These are phyloP conservation scores for Desmophyllum pertusum DNA, from an alignment of 92 coral and sea anemone genomes.

Conservation along the genomic window DNA sequence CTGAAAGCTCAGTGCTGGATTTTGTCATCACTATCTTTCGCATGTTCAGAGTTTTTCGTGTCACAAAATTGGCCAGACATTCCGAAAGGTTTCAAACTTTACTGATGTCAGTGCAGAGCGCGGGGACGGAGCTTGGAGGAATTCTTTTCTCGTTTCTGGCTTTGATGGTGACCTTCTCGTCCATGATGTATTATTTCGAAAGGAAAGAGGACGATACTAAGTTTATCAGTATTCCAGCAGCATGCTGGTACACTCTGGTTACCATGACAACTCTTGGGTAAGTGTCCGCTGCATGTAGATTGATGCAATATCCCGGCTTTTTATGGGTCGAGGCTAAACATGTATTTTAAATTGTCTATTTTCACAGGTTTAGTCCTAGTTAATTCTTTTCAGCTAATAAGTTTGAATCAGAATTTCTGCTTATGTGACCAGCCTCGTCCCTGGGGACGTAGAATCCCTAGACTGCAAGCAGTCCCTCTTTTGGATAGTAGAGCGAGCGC, in stretches of 20 bases:
- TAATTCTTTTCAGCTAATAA: too few species aligned
- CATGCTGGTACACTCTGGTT: conserved; percentile 90
- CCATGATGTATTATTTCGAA: conserved; percentile 67
- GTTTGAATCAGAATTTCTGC: too few species aligned
- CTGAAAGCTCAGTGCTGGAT: conserved; percentile 49
- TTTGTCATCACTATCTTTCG: conserved; percentile 69
- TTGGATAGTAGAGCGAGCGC: too few species aligned
- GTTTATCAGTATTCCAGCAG: conserved; percentile 79
- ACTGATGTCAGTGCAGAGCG: conserved; percentile 66
- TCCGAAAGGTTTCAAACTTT: conserved; percentile 75
- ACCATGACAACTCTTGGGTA: conserved; percentile 95
- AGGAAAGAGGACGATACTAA: conserved; percentile 23
- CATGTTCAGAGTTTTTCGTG: conserved; percentile 75
- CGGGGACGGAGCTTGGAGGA: conserved; percentile 85
- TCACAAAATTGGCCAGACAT: conserved; percentile 83
- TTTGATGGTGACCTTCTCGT: conserved; percentile 76
- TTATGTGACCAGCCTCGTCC: too few species aligned
- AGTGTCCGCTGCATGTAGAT: too few species aligned
- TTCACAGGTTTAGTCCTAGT: too few species aligned
- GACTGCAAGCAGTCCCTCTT: too few species aligned
- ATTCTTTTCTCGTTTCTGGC: conserved; percentile 81
- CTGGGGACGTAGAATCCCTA: too few species aligned
- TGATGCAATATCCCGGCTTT: neutral
- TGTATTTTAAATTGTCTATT: neutral
- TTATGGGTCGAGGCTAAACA: neutral